A percentile compares a stretch with the other conserved stretches of the same genome.
phyloP scores from a whole-genome alignment of 1,140 invertebrate species.

The Chlorops oryzae region DNA sequence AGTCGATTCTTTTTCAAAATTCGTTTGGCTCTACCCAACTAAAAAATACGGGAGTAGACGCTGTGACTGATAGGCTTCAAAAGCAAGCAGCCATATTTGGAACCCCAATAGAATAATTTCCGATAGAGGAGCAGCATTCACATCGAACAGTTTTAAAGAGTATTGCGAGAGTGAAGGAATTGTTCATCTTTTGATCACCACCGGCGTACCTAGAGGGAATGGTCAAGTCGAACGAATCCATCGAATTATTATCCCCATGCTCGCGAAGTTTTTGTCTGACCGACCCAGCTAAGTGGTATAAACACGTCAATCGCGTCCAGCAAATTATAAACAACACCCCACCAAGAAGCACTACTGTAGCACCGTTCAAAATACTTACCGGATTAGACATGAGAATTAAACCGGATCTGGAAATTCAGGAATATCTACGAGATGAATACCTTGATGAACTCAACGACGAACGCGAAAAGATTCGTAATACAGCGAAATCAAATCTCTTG shows the following conservation, averaged over 20 bases:
- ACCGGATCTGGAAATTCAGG: too few relatives aligned
- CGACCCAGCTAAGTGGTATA: neutral
- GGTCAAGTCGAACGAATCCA: conserved; percentile 27
- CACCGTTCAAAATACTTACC: conserved; percentile 2
- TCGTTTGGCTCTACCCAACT: too few relatives aligned
- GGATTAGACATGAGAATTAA: conserved; percentile 5
- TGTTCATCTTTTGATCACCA: conserved; percentile 21
- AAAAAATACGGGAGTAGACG: conserved; percentile 4
- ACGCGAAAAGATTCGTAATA: too few relatives aligned
- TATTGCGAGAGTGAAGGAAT: conserved; percentile 23
- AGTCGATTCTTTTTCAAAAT: too few relatives aligned
- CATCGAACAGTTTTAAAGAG: conserved; percentile 8
- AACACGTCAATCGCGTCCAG: too few relatives aligned
- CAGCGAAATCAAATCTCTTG: too few relatives aligned
- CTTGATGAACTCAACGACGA: too few relatives aligned
- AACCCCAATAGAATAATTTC: conserved; percentile 19
- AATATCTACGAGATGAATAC: too few relatives aligned
- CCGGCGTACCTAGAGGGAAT: conserved; percentile 19
- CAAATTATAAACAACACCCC: neutral
- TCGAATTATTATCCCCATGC: conserved; percentile 18
- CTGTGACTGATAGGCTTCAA: conserved; percentile 1
- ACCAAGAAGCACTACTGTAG: neutral
- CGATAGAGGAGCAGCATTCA: conserved; percentile 18
- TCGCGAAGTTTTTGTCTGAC: conserved; percentile 22
- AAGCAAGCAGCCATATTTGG: conserved; percentile 30